A percentile compares a stretch with the other conserved stretches of the same genome.
These are phyloP conservation scores for Hystrix brachyura DNA, from an alignment of 2,113 vertebrate species.

Conservation along the genomic window DNA sequence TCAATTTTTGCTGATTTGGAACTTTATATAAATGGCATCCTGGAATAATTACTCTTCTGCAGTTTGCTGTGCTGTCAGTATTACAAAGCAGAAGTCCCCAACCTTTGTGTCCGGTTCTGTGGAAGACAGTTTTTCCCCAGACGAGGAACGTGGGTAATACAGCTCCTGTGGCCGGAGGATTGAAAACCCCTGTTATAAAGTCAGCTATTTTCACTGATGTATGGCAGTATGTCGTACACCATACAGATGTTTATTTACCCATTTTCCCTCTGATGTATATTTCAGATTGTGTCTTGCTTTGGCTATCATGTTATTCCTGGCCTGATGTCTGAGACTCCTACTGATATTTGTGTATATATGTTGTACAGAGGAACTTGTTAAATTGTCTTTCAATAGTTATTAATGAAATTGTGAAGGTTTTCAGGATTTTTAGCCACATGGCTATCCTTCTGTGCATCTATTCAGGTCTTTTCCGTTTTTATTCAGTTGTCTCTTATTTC, in stretches of 20 bases:
- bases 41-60: background rate
- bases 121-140: background rate
- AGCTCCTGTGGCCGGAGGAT: background rate
- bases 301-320: background rate
- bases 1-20: background rate
- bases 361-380: background rate
- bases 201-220: background rate
- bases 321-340: background rate
- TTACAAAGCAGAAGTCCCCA: background rate
- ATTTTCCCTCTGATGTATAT: background rate
- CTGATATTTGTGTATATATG: background rate
- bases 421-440: background rate
- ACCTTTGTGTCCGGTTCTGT: background rate
- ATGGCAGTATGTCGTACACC: background rate
- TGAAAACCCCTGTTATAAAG: background rate
- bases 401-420: background rate
- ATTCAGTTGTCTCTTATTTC: background rate
- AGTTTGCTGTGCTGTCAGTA: background rate
- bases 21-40: background rate
- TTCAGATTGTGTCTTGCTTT: background rate
- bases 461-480: background rate
- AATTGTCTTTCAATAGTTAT: background rate
- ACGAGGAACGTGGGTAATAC: background rate
- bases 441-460: background rate
- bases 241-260: background rate